Percentiles rank a stretch among this genome's conserved stretches.
Evolutionary conservation across 2,113 vertebrate genomes (phyloP).

Genomic region (Cyprinodon variegatus): DNA sequence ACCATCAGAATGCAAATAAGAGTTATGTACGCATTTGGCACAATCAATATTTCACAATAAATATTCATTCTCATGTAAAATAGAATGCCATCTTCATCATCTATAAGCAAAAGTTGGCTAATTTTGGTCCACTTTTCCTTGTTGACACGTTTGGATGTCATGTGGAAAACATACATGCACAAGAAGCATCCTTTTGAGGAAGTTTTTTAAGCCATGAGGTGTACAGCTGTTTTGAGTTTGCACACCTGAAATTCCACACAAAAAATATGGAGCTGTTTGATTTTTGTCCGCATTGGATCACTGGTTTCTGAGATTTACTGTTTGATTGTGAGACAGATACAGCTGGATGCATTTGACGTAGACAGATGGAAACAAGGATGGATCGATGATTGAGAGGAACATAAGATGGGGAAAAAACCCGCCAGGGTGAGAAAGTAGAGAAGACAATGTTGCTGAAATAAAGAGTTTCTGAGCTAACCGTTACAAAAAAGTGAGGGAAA

Average conservation of each 20-base stretch:
- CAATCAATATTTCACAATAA: no score
- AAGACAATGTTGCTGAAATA: background rate
- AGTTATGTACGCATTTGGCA: no score
- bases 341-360: slow-evolving; percentile 39
- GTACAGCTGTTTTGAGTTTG: slow-evolving; percentile 5
- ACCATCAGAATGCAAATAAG: no score
- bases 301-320: slow-evolving; percentile 27
- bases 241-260: slow-evolving; percentile 15
- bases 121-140: no score
- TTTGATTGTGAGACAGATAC: slow-evolving; percentile 43
- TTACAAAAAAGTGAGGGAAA: slow-evolving; percentile 21
- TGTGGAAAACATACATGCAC: background rate
- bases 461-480: slow-evolving; percentile 16
- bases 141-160: no score
- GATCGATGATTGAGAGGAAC: slow-evolving; percentile 24
- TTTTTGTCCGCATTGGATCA: slow-evolving; percentile 33
- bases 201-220: background rate
- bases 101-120: background rate
- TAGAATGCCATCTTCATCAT: background rate
- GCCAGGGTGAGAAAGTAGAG: background rate
- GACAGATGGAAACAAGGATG: slow-evolving; percentile 24
- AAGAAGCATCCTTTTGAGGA: background rate
- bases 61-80: no score
- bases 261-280: background rate
- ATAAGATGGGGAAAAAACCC: slow-evolving; percentile 5